Evolutionary conservation across 2,888 invertebrate species (phyloP).

Genomic region (Diadegma fenestrale): DNA sequence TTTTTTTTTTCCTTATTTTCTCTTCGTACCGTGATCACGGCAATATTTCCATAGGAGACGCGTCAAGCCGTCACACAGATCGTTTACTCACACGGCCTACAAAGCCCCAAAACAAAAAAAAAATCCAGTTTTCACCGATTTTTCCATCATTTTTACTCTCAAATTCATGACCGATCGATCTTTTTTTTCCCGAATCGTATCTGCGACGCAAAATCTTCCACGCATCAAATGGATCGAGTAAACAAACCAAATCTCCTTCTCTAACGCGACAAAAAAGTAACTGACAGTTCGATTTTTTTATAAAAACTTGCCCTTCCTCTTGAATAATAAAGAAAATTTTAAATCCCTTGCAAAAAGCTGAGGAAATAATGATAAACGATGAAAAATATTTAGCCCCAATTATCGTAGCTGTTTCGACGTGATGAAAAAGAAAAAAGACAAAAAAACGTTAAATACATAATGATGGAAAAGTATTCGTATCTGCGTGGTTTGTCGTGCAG

Average conservation of each 20-base stretch:
- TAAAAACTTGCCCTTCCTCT: conserved; percentile 46
- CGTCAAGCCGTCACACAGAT: conserved; percentile 4
- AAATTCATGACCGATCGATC: neutral
- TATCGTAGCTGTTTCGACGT: conserved; percentile 56
- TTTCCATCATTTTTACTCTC: neutral
- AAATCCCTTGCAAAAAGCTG: neutral
- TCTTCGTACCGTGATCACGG: conserved; percentile 3
- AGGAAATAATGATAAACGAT: conserved; percentile 23
- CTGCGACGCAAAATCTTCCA: conserved; percentile 48
- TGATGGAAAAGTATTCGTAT: conserved; percentile 26
- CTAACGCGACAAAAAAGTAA: conserved; percentile 18
- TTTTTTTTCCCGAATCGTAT: neutral
- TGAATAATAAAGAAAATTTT: conserved; percentile 25
- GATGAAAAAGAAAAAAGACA: conserved; percentile 36
- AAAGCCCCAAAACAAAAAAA: neutral
- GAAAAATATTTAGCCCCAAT: conserved; percentile 22
- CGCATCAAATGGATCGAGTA: conserved; percentile 32
- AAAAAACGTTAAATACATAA: no score
- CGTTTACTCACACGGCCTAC: conserved; percentile 51
- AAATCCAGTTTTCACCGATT: neutral
- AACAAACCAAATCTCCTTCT: conserved; percentile 17
- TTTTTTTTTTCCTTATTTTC: neutral
- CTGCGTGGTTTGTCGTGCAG: conserved; percentile 60
- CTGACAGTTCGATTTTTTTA: conserved; percentile 66
- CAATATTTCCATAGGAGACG: neutral